These are phyloP conservation scores for Dynastes tityus DNA, from an alignment of 2,888 invertebrate species.

Conservation along the genomic window DNA sequence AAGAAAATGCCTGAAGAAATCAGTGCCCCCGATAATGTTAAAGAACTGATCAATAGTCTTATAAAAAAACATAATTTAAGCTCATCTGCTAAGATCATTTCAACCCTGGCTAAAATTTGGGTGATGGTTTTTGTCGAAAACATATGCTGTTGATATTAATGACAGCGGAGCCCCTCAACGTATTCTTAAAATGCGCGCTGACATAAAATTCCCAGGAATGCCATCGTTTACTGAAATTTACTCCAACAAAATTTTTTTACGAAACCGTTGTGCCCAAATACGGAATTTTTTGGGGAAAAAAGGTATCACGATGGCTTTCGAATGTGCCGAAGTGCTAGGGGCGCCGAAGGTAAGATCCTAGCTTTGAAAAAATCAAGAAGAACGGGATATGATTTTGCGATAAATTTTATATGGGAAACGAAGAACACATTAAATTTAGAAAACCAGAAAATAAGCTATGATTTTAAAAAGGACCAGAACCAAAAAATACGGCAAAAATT, in stretches of 20 bases:
- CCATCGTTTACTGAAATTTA: conserved; percentile 16
- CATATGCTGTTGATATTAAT: neutral
- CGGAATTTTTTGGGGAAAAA: conserved; percentile 55
- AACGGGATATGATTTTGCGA: conserved; percentile 57
- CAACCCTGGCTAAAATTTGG: neutral
- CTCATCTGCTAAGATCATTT: neutral
- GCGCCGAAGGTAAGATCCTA: conserved; percentile 41
- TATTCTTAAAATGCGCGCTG: conserved; percentile 22
- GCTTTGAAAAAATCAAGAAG: conserved; percentile 60
- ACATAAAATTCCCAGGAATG: neutral
- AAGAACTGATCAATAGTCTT: neutral
- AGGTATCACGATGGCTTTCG: conserved; percentile 51
- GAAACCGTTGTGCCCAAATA: conserved; percentile 55
- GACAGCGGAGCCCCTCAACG: neutral
- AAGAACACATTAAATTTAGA: conserved; percentile 59
- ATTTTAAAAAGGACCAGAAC: conserved; percentile 58
- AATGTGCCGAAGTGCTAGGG: conserved; percentile 56
- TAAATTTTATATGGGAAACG: conserved; percentile 57
- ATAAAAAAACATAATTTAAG: neutral
- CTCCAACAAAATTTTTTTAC: conserved; percentile 59
- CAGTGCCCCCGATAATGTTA: neutral
- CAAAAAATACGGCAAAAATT: conserved; percentile 28
- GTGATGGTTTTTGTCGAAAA: conserved; percentile 5
- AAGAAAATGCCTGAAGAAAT: neutral
- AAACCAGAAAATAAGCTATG: no score